Percentiles rank a stretch among this genome's conserved stretches.
Evolutionary conservation across 2,888 invertebrate genomes (phyloP).

Genomic region (Pandemis heparana): DNA sequence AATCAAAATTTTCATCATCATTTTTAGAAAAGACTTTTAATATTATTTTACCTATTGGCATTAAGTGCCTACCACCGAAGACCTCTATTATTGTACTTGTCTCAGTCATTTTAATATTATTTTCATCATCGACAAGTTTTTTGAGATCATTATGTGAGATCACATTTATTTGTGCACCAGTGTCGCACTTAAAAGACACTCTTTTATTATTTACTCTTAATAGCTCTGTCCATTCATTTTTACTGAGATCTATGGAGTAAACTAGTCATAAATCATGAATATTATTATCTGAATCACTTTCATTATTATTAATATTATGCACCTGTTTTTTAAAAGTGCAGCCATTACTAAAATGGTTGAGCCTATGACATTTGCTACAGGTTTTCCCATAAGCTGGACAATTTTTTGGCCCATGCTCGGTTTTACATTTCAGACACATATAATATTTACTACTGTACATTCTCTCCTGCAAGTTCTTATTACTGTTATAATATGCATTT

Average conservation of each 20-base stretch:
- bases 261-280: constrained; percentile 5
- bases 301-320: not conserved
- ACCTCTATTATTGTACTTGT: constrained; percentile 7
- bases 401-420: constrained; percentile 22
- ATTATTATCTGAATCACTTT: not conserved
- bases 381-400: constrained; percentile 34
- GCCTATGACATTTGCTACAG: constrained; percentile 16
- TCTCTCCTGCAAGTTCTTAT: not conserved
- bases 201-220: not conserved
- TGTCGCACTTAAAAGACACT: not conserved
- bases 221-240: not conserved
- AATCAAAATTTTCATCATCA: not conserved
- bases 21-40: not conserved
- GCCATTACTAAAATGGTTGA: constrained; percentile 27
- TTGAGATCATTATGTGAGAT: not conserved
- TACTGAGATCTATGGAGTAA: not conserved
- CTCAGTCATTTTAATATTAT: constrained; percentile 10
- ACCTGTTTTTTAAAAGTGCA: constrained; percentile 20
- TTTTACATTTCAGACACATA: constrained; percentile 26
- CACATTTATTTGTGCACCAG: not conserved
- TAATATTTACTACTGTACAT: too few species aligned
- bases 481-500: not conserved
- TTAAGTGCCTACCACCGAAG: constrained; percentile 6
- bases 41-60: not conserved
- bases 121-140: constrained; percentile 8